Base-by-base conservation (phyloP, 1,140 invertebrate genomes). In the Drosophila mojavensis region DNA sequence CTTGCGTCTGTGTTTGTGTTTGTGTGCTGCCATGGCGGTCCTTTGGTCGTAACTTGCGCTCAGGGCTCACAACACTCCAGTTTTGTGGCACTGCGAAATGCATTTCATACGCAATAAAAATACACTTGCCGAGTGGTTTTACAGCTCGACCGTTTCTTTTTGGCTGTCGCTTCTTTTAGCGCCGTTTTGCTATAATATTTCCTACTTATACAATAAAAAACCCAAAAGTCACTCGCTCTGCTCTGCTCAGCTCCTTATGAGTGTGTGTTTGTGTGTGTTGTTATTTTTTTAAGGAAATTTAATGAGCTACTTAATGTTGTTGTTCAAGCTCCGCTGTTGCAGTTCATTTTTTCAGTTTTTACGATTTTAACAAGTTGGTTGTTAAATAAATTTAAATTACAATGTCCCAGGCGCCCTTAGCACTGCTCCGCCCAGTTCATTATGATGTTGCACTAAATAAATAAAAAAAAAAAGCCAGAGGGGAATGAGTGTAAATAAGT, bases 71-170 rank as follows among this genome's bases (percentile, higher is more conserved):
- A 86, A 76, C 79, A 88, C 82, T 88, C 79, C 76, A 88, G 73
- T 88, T 78, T 85, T 84, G 84, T 88, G 84, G 83, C 80, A 89
- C 66, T 84, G 84, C 83, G 83, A 88, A 88, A 88, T 88, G 83
- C 83, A 88, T 89, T 88, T 88, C 83, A 88, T 88, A 89, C 70
- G 84, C 84, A 88, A 88, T 88, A 88, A 88, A 88, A 88, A 89
- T 89, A 89, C 83, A 84, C 83, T 88, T 88, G 88, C 78, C 66
- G 74, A 58, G 62, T 43, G 58, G 67, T 89, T 88, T 88, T 89
- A 88, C 80, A 80, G 73, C 82, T 86, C 61, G 65, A 63, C 70
- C 77, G 65, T 55, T 69, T 41, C 68, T 64, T 66, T 66, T 74
- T 48, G 48, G 48, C 51, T 48, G 71, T 50, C 48, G 56, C 53